Conservation (phyloP, 2,797 vertebrate species). For the Vespertilio murinus region DNA sequence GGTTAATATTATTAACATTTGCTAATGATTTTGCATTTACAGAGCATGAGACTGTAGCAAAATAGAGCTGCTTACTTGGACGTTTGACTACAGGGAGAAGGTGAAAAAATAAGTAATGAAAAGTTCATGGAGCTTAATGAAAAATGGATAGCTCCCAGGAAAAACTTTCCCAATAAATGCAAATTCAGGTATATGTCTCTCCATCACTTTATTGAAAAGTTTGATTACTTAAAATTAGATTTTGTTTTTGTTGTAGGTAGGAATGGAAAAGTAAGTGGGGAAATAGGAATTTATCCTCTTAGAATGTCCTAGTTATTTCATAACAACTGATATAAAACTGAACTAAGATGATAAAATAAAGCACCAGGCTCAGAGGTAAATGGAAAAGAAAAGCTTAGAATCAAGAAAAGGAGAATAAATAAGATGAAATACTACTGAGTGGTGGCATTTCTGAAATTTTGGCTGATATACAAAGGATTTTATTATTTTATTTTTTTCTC, state of each 20-base stretch:
- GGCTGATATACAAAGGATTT: background rate
- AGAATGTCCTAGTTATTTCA: background rate
- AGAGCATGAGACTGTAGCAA: background rate
- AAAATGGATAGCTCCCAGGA: conserved; percentile 14
- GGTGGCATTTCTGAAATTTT: background rate
- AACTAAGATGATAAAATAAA: background rate
- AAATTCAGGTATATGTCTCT: conserved; percentile 43
- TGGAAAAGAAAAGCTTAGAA: background rate
- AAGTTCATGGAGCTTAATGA: background rate
- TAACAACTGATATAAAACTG: background rate
- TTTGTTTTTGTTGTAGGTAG: conserved; percentile 39
- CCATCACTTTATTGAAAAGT: conserved; percentile 35
- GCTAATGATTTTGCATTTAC: background rate
- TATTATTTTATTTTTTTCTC: background rate
- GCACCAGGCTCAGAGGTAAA: background rate
- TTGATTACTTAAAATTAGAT: conserved; percentile 63
- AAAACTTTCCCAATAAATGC: conserved; percentile 44
- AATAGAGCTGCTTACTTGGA: background rate
- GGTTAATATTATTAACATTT: conserved; percentile 49
- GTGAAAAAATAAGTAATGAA: background rate
- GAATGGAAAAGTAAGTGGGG: background rate
- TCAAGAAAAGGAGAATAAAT: background rate
- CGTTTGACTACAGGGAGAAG: conserved; percentile 8
- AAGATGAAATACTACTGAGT: background rate
- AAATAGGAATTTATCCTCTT: conserved; percentile 34